Evolutionary conservation across 1,140 invertebrate genomes (phyloP).

Genomic region (Grapholita molesta): DNA sequence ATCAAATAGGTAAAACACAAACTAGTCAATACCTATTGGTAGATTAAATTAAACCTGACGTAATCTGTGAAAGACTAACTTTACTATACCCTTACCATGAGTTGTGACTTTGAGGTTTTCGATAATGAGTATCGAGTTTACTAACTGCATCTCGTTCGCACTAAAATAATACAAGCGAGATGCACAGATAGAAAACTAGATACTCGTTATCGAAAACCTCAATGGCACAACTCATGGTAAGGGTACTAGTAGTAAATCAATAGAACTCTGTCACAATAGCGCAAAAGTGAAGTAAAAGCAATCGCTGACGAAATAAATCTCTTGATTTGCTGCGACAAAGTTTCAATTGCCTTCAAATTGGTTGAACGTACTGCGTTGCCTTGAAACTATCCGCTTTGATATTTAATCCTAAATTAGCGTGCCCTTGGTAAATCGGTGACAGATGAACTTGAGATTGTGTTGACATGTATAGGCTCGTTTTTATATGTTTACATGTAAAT

Average conservation of each 20-base stretch:
- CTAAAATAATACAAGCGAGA: too few relatives aligned
- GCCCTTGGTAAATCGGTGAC: not conserved
- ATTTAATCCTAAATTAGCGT: not conserved
- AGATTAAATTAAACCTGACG: conserved; percentile 1
- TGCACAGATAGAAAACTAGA: too few relatives aligned
- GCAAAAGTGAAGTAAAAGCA: not conserved
- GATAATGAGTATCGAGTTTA: too few relatives aligned
- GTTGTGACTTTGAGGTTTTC: too few relatives aligned
- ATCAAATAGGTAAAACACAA: not conserved
- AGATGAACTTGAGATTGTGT: not conserved
- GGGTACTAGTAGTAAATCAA: not conserved
- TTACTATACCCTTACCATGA: too few relatives aligned
- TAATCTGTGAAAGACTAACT: conserved; percentile 1
- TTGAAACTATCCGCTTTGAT: conserved; percentile 5
- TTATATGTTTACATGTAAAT: not conserved
- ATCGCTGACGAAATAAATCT: not conserved
- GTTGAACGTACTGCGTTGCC: not conserved
- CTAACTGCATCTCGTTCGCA: too few relatives aligned
- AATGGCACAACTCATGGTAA: too few relatives aligned
- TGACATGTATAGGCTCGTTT: not conserved
- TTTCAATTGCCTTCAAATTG: not conserved
- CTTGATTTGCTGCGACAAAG: not conserved
- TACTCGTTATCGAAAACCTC: too few relatives aligned
- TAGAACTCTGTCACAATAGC: not conserved
- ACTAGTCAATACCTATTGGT: not conserved